phyloP scores from a whole-genome alignment of 37 sponge, comb jelly and placozoan genomes.

The Petrosia ficiformis region DNA sequence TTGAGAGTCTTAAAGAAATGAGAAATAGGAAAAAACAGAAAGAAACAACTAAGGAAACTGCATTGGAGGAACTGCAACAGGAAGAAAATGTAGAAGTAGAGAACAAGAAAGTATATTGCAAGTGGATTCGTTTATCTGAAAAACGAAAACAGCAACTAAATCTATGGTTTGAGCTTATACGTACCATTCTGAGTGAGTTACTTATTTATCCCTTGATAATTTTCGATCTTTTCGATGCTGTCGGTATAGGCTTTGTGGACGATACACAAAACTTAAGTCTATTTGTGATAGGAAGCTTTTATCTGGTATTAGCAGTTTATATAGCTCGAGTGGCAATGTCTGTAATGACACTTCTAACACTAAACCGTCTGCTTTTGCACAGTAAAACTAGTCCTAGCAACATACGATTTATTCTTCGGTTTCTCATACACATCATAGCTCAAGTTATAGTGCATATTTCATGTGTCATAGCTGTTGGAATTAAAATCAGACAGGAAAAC shows the following conservation, averaged over 20 bases:
- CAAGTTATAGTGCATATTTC: slow-evolving; percentile 31
- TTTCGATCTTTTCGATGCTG: slow-evolving; percentile 45
- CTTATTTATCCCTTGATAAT: slow-evolving; percentile 47
- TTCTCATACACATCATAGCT: slow-evolving; percentile 17
- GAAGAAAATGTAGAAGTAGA: neutral
- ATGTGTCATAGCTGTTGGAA: slow-evolving; percentile 16
- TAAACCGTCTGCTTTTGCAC: slow-evolving; percentile 5
- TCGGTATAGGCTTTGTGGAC: neutral
- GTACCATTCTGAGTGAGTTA: slow-evolving; percentile 30
- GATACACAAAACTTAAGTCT: slow-evolving; percentile 1
- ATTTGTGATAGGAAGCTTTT: slow-evolving; percentile 31
- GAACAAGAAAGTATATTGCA: neutral
- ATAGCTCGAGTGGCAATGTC: slow-evolving; percentile 28
- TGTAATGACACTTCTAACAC: neutral
- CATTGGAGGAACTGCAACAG: slow-evolving; percentile 10
- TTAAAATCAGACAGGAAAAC: slow-evolving; percentile 49
- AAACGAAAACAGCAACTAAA: slow-evolving; percentile 16
- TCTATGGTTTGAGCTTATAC: slow-evolving; percentile 32
- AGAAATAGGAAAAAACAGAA: neutral
- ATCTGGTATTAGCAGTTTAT: slow-evolving; percentile 37
- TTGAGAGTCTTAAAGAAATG: neutral
- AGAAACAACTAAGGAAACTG: no score
- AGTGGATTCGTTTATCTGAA: neutral
- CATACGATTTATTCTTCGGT: slow-evolving; percentile 6
- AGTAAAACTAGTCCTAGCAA: neutral